These are phyloP conservation scores for Champsocephalus esox DNA, from an alignment of 2,797 vertebrate genomes.

Conservation along the genomic window DNA sequence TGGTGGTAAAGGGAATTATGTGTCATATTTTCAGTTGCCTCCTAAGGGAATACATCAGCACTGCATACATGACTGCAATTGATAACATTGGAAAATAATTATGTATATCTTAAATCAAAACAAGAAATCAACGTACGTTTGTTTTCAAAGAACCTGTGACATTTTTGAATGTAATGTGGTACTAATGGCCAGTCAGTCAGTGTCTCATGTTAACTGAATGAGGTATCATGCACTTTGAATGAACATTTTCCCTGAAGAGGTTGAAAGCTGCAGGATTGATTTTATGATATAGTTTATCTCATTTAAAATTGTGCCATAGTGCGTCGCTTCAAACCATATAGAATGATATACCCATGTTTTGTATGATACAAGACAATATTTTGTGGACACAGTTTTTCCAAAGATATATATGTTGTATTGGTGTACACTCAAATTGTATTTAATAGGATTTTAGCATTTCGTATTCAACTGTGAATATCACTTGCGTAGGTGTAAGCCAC, in stretches of 20 bases:
- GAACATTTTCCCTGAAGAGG: conserved; percentile 64
- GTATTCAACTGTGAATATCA: conserved; percentile 77
- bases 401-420: conserved; percentile 68
- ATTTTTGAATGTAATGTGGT: conserved; percentile 82
- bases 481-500: conserved; percentile 70
- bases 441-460: conserved; percentile 70
- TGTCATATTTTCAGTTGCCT: conserved; percentile 72
- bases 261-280: conserved; percentile 66
- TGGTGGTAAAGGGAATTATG: conserved; percentile 53
- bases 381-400: conserved; percentile 70
- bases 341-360: conserved; percentile 56
- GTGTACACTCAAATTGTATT: conserved; percentile 66
- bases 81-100: conserved; percentile 45
- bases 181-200: conserved; percentile 66
- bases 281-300: conserved; percentile 56
- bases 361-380: conserved; percentile 70
- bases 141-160: conserved; percentile 56
- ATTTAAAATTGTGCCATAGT: conserved; percentile 62
- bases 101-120: conserved; percentile 61
- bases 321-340: conserved; percentile 59
- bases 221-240: conserved; percentile 82
- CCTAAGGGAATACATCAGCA: conserved; percentile 62
- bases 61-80: conserved; percentile 67
- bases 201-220: conserved; percentile 67
- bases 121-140: conserved; percentile 41